These are phyloP conservation scores for Eudasyphora cyanicolor DNA, from an alignment of 2,888 invertebrate species.

Conservation along the genomic window DNA sequence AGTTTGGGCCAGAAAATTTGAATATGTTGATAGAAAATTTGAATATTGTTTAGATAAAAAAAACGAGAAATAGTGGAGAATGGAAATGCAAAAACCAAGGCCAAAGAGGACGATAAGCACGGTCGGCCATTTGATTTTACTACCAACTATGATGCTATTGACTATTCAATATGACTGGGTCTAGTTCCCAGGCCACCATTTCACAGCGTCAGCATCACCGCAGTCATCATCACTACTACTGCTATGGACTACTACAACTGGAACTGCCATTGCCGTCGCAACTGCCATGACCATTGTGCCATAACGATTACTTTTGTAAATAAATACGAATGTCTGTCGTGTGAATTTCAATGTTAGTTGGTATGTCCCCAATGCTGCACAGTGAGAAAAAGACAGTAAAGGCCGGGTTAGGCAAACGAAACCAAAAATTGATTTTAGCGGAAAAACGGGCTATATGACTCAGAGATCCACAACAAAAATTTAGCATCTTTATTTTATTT, in stretches of 20 bases:
- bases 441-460: no score
- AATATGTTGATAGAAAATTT: conserved; percentile 60
- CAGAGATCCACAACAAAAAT: no score
- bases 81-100: neutral
- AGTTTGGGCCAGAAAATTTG: conserved; percentile 46
- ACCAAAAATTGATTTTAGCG: no score
- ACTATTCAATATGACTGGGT: conserved; percentile 42
- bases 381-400: no score
- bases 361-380: neutral
- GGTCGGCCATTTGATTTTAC: conserved; percentile 54
- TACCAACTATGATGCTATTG: conserved; percentile 38
- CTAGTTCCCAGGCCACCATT: conserved; percentile 4
- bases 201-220: neutral
- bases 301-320: conserved; percentile 49
- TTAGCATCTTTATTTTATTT: no score
- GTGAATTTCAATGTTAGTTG: conserved; percentile 22
- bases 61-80: neutral
- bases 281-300: neutral
- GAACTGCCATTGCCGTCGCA: neutral
- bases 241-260: neutral
- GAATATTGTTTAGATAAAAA: conserved; percentile 58
- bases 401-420: no score
- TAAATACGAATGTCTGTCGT: conserved; percentile 34
- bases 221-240: neutral
- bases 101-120: conserved; percentile 30